A percentile compares a stretch with the other conserved stretches of the same genome.
Evolutionary conservation across 1,140 invertebrate species (phyloP).

Genomic region (Araneus ventricosus): DNA sequence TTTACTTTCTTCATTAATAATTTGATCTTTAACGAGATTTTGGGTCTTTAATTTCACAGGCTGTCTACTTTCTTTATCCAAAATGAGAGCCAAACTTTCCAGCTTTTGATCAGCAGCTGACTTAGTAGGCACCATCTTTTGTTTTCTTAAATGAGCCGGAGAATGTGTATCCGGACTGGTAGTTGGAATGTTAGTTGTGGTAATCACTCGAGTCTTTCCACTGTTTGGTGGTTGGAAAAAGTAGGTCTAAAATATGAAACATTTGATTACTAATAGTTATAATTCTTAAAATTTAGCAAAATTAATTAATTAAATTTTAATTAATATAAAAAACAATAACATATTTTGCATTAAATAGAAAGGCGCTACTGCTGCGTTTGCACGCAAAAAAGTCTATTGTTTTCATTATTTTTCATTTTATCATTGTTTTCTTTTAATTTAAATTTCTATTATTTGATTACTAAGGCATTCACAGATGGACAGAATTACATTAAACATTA

Average conservation of each 20-base stretch:
- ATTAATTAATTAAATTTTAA: too few relatives aligned
- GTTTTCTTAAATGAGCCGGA: not conserved
- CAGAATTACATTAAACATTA: too few relatives aligned
- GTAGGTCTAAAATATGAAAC: constrained; percentile 39
- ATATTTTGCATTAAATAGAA: too few relatives aligned
- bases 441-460: too few relatives aligned
- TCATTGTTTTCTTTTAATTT: too few relatives aligned
- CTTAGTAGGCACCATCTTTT: not conserved
- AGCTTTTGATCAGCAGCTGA: not conserved
- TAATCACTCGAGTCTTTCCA: not conserved
- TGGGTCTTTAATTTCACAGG: not conserved
- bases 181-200: not conserved
- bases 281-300: too few relatives aligned
- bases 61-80: not conserved
- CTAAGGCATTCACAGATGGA: too few relatives aligned
- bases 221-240: constrained; percentile 1
- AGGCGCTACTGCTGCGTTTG: too few relatives aligned
- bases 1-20: not conserved
- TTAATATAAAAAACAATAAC: too few relatives aligned
- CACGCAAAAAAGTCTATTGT: too few relatives aligned
- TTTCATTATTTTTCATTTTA: too few relatives aligned
- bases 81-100: not conserved
- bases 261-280: not conserved
- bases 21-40: not conserved
- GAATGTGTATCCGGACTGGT: not conserved